phyloP scores from a whole-genome alignment of 1,140 invertebrate species.

The Oncopeltus fasciatus region DNA sequence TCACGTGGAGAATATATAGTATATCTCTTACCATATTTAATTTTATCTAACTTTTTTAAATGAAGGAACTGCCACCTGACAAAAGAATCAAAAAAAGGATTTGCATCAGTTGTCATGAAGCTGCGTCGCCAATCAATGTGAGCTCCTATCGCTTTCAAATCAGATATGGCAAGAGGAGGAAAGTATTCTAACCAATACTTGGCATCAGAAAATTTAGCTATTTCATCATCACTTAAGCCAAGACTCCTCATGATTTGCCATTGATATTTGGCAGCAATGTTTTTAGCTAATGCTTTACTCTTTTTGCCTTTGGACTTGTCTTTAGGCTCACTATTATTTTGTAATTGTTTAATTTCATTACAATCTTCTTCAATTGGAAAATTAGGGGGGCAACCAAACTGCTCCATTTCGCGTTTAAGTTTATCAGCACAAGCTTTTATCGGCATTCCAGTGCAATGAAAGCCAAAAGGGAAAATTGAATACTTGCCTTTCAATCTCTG shows the following conservation, averaged over 20 bases:
- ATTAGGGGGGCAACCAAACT: slow-evolving; percentile 81
- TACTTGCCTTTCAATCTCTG: slow-evolving; percentile 81
- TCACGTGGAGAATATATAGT: slow-evolving; percentile 95
- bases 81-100: slow-evolving; percentile 97
- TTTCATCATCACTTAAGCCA: slow-evolving; percentile 80
- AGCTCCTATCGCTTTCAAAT: slow-evolving; percentile 77
- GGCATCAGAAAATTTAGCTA: slow-evolving; percentile 81
- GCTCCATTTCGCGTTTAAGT: slow-evolving; percentile 80
- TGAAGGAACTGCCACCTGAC: slow-evolving; percentile 90
- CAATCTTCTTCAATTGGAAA: slow-evolving; percentile 55
- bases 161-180: slow-evolving; percentile 72
- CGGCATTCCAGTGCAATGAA: slow-evolving; percentile 97
- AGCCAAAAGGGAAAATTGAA: slow-evolving; percentile 92
- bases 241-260: slow-evolving; percentile 98
- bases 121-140: slow-evolving; percentile 92
- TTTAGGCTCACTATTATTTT: slow-evolving; percentile 52
- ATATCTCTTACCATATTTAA: slow-evolving; percentile 94
- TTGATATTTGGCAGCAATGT: slow-evolving; percentile 79
- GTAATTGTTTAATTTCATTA: slow-evolving; percentile 35
- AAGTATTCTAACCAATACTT: slow-evolving; percentile 92
- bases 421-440: slow-evolving; percentile 98
- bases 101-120: slow-evolving; percentile 96
- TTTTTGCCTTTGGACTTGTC: slow-evolving; percentile 98
- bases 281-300: slow-evolving; percentile 93
- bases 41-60: slow-evolving; percentile 52